Base-by-base conservation (phyloP, 2,797 vertebrate species). In the Argentina silus region DNA sequence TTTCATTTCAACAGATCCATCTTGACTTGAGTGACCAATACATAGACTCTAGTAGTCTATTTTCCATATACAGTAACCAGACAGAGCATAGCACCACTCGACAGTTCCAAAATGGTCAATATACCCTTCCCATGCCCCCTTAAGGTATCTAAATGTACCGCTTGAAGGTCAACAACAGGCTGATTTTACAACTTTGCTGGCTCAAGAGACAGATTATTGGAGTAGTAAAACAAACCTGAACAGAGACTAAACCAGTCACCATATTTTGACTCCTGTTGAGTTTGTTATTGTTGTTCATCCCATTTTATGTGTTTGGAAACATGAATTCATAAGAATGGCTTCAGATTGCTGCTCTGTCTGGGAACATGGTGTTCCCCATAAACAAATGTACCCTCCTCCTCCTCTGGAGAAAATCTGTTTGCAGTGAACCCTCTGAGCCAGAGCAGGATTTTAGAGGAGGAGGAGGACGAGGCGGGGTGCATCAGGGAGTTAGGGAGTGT, bases 331-430 rank as follows among this genome's bases (percentile, higher is more conserved):
- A 21, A 23, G 27, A 61, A 61, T 36, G 14, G 59, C 45, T 69
- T 8, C 66, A 67, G 47, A 59, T 27, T 55, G 48, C 17, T 70
- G 14, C 10, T 27, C 19, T 9, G 55, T 5, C 19, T 75, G 64
- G 48, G 80, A 27, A 83, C 78, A 80, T n/a, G 7, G 59, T 78
- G 79, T 81, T 79, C 79, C 72, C 72, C 3, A 5, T 68, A 70
- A 80, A 77, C 11, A 74, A 72, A 68, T 0, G 3, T 56, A 56
- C 15, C 15, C 56, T 72, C 56, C 63, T 53, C 44, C 67, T 51
- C 55, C 53, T 53, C 70, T 74, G 70, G 69, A 74, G 53, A 63
- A 71, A 84, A 74, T 76, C 70, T 77, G 79, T 80, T 76, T 21
- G 53, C 70, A 74, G 77, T 82, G 59, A 73, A 68, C 63, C 59